phyloP scores from a whole-genome alignment of 2,888 invertebrate genomes.

The Eupithecia insigniata region DNA sequence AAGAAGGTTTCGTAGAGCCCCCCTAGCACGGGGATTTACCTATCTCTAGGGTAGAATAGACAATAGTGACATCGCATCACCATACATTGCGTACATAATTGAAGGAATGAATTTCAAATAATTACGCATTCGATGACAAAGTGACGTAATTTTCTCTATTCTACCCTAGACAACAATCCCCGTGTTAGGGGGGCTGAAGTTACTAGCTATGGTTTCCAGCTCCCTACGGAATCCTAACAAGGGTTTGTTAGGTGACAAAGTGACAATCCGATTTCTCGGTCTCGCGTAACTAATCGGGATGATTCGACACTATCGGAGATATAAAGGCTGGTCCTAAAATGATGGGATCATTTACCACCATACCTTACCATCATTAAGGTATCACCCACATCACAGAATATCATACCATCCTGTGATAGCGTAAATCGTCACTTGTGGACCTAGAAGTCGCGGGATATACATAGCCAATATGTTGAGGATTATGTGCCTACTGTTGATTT shows the following conservation, averaged over 20 bases:
- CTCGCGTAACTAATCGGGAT: slow-evolving; percentile 59
- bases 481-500: slow-evolving; percentile 46
- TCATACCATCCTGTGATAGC: background rate
- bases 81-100: too few relatives aligned
- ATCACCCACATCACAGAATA: too few relatives aligned
- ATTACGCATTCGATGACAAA: too few relatives aligned
- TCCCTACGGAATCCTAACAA: slow-evolving; percentile 42
- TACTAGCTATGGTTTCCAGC: background rate
- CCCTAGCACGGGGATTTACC: too few relatives aligned
- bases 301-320: slow-evolving; percentile 57
- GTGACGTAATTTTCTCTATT: too few relatives aligned
- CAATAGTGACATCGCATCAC: too few relatives aligned
- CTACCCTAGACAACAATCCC: too few relatives aligned
- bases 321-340: slow-evolving; percentile 53
- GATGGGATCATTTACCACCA: background rate
- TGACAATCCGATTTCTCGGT: slow-evolving; percentile 59
- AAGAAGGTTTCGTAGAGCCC: too few relatives aligned
- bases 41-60: too few relatives aligned
- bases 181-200: too few relatives aligned
- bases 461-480: slow-evolving; percentile 53
- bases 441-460: slow-evolving; percentile 5
- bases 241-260: slow-evolving; percentile 29
- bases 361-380: background rate
- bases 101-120: too few relatives aligned
- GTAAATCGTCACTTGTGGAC: background rate